Evolutionary conservation across 2,113 vertebrate species (phyloP), one percentile per base, ranked within the genome.

Genomic region (Triplophysa tibetana): DNA sequence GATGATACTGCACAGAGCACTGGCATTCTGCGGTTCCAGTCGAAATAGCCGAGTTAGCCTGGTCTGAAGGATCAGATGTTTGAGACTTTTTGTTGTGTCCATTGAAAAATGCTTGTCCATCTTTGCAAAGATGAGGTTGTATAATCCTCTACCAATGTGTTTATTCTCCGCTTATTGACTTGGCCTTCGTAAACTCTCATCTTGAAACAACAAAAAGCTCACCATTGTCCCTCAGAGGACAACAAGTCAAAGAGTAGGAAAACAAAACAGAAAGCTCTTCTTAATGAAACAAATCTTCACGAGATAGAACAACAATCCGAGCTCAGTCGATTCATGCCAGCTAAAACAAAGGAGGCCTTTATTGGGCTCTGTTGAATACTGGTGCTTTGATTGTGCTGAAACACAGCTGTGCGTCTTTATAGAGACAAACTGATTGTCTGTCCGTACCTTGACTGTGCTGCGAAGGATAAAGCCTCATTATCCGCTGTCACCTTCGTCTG

Each of bases 351-450:
- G 88, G 81, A 83, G 26, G 54, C 48, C 29, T 88, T 93, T 89
- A 89, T 89, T 86, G 82, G 86, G 80, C 81, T 83, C 84, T 83
- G 69, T 85, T 88, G 88, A 91, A 87, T 85, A 84, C 86, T 79
- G 88, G 80, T 87, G 82, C 80, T 90, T 87, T 89, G 88, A 90
- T 89, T 90, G 87, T 88, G 86, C 62, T 50, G 79, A 75, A 78
- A 73, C 81, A 84, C 91, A 92, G 88, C 91, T 92, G 91, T 85
- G 85, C 54, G 76, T 88, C 86, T 90, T 88, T 81, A 90, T 91
- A 68, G 88, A 91, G 85, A 89, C 80, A 82, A 83, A 85, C 60
- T 66, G 81, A 88, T 93, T 91, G 89, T 92, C 86, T 87, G 77
- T 85, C 84, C 84, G 85, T 86, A 91, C 91, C 89, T 91, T 90